Conservation (phyloP, 2,888 invertebrate species). For the Drosophila aldrichi region DNA sequence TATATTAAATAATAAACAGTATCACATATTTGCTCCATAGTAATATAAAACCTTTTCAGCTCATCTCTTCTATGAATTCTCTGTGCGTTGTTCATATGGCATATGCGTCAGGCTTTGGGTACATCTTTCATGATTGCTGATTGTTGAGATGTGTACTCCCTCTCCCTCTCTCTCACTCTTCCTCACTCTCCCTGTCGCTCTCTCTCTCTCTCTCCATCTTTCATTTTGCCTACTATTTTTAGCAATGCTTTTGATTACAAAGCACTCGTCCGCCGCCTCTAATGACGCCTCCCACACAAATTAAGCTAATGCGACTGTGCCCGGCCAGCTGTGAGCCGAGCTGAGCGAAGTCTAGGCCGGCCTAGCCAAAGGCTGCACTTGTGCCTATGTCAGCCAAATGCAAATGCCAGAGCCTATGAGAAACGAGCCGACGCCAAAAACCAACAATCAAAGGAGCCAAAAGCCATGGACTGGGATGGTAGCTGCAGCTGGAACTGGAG, state of each 20-base stretch:
- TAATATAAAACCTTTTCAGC: not conserved
- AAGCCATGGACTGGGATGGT: not conserved
- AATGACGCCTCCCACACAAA: constrained; percentile 75
- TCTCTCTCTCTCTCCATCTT: constrained; percentile 8
- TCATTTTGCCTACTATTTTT: not conserved
- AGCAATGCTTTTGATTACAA: constrained; percentile 64
- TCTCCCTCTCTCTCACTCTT: constrained; percentile 3
- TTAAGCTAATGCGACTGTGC: constrained; percentile 72
- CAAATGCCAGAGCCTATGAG: constrained; percentile 59
- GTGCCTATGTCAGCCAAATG: constrained; percentile 65
- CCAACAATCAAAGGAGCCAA: constrained; percentile 62
- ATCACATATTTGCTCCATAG: too few species aligned
- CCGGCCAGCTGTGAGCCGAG: constrained; percentile 30
- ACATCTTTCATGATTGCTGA: constrained; percentile 60
- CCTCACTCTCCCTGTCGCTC: not conserved
- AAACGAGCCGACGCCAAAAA: constrained; percentile 60
- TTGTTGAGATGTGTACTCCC: constrained; percentile 44
- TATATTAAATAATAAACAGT: too few species aligned
- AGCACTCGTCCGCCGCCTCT: constrained; percentile 50
- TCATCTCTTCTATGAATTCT: constrained; percentile 9
- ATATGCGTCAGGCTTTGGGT: constrained; percentile 21
- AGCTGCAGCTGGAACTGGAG: not conserved
- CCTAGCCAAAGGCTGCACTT: constrained; percentile 63
- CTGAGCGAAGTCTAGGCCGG: not conserved
- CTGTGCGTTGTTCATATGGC: constrained; percentile 6